These are phyloP conservation scores for Liasis olivaceus DNA, from an alignment of 2,797 vertebrate species.

Conservation along the genomic window DNA sequence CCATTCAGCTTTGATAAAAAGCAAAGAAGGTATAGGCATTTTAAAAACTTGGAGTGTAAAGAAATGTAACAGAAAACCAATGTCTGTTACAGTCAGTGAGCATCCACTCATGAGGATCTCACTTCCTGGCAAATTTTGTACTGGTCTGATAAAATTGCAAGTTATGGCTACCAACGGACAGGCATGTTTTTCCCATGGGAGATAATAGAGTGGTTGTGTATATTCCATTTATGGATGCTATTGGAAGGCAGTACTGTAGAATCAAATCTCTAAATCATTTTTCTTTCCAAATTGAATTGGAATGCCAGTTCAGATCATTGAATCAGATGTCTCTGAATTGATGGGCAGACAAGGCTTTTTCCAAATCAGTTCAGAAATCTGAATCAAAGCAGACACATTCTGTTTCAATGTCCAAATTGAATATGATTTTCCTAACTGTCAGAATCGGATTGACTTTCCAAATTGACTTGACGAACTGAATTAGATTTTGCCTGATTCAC, in stretches of 20 bases:
- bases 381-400: neutral
- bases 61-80: neutral
- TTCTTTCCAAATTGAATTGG: neutral
- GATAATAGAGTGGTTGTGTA: neutral
- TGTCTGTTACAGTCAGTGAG: neutral
- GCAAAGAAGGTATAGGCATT: neutral
- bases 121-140: neutral
- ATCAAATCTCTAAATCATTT: neutral
- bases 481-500: neutral
- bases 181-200: neutral
- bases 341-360: neutral
- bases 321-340: neutral
- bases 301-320: neutral
- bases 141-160: neutral
- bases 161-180: neutral
- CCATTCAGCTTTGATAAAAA: neutral
- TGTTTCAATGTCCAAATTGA: neutral
- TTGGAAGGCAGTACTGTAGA: too few species aligned
- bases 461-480: neutral
- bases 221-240: neutral
- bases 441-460: neutral
- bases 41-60: neutral
- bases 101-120: neutral
- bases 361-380: neutral
- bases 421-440: neutral